Evolutionary conservation across 2,797 vertebrate genomes (phyloP), one percentile per base, ranked within the genome.

Genomic region (Erethizon dorsatum): DNA sequence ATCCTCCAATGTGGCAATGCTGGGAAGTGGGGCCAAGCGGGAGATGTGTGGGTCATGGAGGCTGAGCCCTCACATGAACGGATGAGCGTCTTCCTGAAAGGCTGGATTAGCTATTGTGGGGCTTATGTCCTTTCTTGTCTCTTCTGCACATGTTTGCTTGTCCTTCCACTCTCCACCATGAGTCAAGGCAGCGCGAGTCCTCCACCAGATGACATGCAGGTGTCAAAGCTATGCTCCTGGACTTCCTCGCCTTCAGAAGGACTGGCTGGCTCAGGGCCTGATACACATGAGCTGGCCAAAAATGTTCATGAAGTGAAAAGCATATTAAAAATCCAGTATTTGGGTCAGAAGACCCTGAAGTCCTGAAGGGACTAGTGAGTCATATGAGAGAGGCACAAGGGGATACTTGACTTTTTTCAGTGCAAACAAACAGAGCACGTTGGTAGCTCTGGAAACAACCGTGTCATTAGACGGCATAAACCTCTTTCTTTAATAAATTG

Each of bases 351-450:
- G 71, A 59, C 47, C n/a, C 26, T 13, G 6, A 57, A 47, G 26
- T 78, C 37, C 56, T 0, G 9, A 3, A 10, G 26, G 12, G 10
- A 54, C 18, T 1, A 52, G 56, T 26, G n/a, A 65, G 37, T 41
- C 47, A 8, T 0, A 0, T 26, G 7, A 31, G 59, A 77, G 41
- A 50, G 54, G 59, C 24, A 7, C 2, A 6, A 4, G 24, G 56
- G 26, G 65, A 2, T 31, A 8, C 18, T 4, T 61, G 13, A 90
- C 52, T 7, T 20, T 41, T 24, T 5, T 13, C 9, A 14, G 3
- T 54, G 71, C 77, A 57, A 80, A 73, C 14, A 17, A 56, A 14
- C 3, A 11, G 45, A 82, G 47, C 22, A 8, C 20, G 57, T 28
- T 0, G 4, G 20, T 67, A 50, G 4, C 50, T 82, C 65, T 92